These are phyloP conservation scores for Sebastes vulpes DNA, from an alignment of 2,797 vertebrate genomes.

Conservation along the genomic window DNA sequence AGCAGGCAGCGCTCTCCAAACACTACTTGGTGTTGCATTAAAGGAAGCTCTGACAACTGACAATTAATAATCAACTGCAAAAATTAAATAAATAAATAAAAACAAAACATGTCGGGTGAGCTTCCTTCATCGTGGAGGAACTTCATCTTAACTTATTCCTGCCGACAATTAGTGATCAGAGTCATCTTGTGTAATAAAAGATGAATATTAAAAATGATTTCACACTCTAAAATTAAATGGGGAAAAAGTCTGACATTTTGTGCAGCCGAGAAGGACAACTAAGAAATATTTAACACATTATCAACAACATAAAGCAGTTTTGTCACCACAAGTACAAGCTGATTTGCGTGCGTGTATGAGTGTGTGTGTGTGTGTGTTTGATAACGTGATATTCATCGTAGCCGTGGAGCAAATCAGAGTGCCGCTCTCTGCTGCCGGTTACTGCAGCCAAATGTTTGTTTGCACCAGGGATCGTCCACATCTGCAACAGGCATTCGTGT, in stretches of 20 bases:
- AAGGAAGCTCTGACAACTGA: slow-evolving; percentile 6
- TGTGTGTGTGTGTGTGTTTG: slow-evolving; percentile 23
- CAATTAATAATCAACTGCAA: not conserved
- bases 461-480: slow-evolving; percentile 69
- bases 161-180: not conserved
- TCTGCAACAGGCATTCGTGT: slow-evolving; percentile 57
- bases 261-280: slow-evolving; percentile 13
- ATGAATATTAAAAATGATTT: not conserved
- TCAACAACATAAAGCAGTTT: slow-evolving; percentile 46
- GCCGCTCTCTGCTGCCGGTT: slow-evolving; percentile 44
- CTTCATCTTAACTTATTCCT: not conserved
- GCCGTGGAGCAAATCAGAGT: slow-evolving; percentile 58
- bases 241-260: not conserved
- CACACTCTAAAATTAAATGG: not conserved
- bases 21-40: slow-evolving; percentile 16
- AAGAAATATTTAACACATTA: slow-evolving; percentile 41
- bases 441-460: slow-evolving; percentile 69
- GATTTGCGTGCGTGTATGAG: slow-evolving; percentile 17
- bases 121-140: not conserved
- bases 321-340: slow-evolving; percentile 15
- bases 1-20: slow-evolving; percentile 12
- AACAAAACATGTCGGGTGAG: not conserved
- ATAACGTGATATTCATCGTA: slow-evolving; percentile 72
- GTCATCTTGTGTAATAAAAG: not conserved
- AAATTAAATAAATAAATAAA: not conserved